Conservation (phyloP, 1,140 invertebrate genomes). For the Cepaea nemoralis region DNA sequence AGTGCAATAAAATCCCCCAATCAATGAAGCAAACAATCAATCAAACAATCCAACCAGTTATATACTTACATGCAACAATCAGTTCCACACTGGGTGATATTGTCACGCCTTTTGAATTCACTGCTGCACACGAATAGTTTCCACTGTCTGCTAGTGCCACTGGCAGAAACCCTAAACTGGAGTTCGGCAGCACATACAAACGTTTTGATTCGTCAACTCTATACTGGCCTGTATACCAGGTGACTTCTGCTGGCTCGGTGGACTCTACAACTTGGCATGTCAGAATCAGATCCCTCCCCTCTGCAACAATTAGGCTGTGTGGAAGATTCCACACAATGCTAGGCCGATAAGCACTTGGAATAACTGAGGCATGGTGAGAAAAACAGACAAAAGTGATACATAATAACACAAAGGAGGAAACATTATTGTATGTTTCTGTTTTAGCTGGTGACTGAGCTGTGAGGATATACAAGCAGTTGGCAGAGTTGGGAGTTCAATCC, state of each 20-base stretch:
- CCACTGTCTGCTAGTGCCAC: conserved; percentile 46
- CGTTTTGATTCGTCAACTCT: conserved; percentile 9
- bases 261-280: conserved; percentile 41
- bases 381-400: too few relatives aligned
- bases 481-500: too few relatives aligned
- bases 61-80: conserved; percentile 56
- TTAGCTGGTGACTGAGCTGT: too few relatives aligned
- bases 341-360: conserved; percentile 3
- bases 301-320: conserved; percentile 43
- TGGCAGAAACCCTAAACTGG: conserved; percentile 47
- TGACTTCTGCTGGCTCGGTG: neutral
- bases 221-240: conserved; percentile 8
- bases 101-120: conserved; percentile 49
- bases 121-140: conserved; percentile 56
- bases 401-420: too few relatives aligned
- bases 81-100: conserved; percentile 46
- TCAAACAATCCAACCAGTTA: too few relatives aligned
- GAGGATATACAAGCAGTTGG: too few relatives aligned
- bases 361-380: neutral
- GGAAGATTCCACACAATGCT: conserved; percentile 43
- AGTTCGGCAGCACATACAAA: conserved; percentile 47
- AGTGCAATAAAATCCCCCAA: too few relatives aligned
- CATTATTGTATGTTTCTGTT: too few relatives aligned
- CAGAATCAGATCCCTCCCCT: conserved; percentile 42
- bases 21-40: too few relatives aligned